Percentiles rank a stretch among this genome's conserved stretches.
Evolutionary conservation across 2,113 vertebrate species (phyloP).

Genomic region (Tetrao urogallus): DNA sequence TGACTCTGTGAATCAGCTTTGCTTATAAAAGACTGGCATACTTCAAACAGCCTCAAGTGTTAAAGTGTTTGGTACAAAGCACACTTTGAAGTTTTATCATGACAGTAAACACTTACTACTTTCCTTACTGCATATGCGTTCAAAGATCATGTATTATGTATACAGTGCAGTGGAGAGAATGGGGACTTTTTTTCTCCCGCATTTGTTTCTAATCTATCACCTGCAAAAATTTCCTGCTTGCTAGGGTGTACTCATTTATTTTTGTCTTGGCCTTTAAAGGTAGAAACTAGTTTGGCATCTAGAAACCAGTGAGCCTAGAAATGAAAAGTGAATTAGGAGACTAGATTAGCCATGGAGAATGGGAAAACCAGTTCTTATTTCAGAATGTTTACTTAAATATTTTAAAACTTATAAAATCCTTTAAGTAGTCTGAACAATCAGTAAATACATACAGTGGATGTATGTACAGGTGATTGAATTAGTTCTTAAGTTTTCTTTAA

Average conservation of each 20-base stretch:
- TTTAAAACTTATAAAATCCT: neutral
- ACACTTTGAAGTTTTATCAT: slow-evolving; percentile 48
- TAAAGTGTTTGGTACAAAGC: slow-evolving; percentile 24
- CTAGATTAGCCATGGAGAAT: neutral
- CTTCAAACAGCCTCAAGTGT: neutral
- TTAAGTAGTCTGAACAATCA: neutral
- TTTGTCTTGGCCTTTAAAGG: neutral
- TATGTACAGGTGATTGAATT: neutral
- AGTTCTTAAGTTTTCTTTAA: neutral
- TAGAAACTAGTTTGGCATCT: neutral
- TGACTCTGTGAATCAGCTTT: neutral
- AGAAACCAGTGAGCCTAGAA: neutral
- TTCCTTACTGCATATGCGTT: neutral
- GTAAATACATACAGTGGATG: neutral
- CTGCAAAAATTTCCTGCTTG: neutral
- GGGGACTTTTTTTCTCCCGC: neutral
- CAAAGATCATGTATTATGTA: neutral
- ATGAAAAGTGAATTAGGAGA: neutral
- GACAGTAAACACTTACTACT: slow-evolving; percentile 24
- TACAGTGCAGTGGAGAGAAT: neutral
- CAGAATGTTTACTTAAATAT: neutral
- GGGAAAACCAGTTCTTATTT: neutral
- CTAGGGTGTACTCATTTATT: neutral
- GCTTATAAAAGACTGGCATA: neutral
- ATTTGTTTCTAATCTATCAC: neutral